Conservation (phyloP, 2,113 vertebrate species). For the human (Homo sapiens) region GRCh38 chr20:8014501-8015000, state of each 20-base stretch:
- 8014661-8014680: background rate
- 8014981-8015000: background rate
- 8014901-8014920: too few species aligned
- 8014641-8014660: background rate
- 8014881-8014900: background rate
- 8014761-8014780: background rate
- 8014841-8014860: background rate
- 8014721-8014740: background rate
- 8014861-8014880: background rate
- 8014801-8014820: background rate
- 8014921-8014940: background rate
- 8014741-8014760: background rate
- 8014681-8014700: background rate
- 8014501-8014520: slow-evolving; percentile 6
- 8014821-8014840: background rate
- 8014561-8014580: slow-evolving; percentile 26
- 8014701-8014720: background rate
- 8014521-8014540: background rate
- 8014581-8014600: background rate
- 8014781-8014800: background rate
- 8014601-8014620: background rate
- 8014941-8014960: background rate
- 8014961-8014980: background rate
- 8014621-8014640: background rate
- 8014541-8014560: background rate